Evolutionary conservation across 2,888 invertebrate genomes (phyloP).

Genomic region (Minunthozetes semirufus): DNA sequence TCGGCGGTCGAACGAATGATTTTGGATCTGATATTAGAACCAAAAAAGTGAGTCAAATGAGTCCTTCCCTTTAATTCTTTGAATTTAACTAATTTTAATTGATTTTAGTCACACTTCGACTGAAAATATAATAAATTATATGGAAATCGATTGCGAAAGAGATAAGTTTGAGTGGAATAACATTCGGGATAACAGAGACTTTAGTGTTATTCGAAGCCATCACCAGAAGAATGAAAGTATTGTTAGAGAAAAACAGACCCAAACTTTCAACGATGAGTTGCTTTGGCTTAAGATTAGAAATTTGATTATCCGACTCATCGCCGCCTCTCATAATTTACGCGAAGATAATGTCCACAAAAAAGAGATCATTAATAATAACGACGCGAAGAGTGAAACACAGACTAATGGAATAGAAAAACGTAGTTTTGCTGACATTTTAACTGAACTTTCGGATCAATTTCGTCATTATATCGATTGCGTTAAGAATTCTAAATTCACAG

Average conservation of each 20-base stretch:
- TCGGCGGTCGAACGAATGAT: conserved; percentile 62
- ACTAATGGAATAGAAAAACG: background rate
- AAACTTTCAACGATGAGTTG: conserved; percentile 17
- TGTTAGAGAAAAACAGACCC: background rate
- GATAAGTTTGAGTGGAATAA: conserved; percentile 58
- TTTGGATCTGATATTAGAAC: conserved; percentile 59
- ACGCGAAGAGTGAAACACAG: background rate
- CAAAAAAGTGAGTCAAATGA: conserved; percentile 46
- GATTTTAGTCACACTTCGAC: conserved; percentile 46
- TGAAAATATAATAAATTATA: conserved; percentile 54
- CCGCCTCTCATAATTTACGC: conserved; percentile 43
- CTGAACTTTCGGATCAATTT: background rate
- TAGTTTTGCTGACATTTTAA: background rate
- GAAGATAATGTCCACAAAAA: background rate
- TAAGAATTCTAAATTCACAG: background rate
- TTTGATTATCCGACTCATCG: conserved; percentile 47
- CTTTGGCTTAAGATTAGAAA: conserved; percentile 49
- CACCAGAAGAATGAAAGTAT: conserved; percentile 13
- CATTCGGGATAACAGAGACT: conserved; percentile 67
- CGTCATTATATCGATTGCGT: background rate
- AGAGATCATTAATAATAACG: background rate
- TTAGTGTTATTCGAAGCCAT: conserved; percentile 56
- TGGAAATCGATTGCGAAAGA: conserved; percentile 58
- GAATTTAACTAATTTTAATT: conserved; percentile 1
- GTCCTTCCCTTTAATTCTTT: conserved; percentile 19